These are phyloP conservation scores for Aphelocoma californica DNA, from an alignment of 2,797 vertebrate genomes.

Conservation along the genomic window DNA sequence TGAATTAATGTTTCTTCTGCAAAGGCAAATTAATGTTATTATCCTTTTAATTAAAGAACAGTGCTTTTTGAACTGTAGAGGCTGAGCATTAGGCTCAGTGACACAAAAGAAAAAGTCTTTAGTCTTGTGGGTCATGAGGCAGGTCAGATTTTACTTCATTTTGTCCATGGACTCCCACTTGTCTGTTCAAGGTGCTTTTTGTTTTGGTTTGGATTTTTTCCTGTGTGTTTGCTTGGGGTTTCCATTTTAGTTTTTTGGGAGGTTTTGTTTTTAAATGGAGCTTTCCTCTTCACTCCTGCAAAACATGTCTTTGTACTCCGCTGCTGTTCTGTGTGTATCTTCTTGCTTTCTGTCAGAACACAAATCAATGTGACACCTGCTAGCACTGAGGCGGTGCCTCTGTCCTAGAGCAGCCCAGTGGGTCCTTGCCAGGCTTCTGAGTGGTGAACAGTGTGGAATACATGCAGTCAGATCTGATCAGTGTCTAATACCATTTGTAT, in stretches of 20 bases:
- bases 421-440: not conserved
- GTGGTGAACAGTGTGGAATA: not conserved
- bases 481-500: not conserved
- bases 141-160: not conserved
- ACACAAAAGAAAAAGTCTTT: not conserved
- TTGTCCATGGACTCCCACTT: not conserved
- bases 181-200: not conserved
- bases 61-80: not conserved
- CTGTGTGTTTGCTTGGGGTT: not conserved
- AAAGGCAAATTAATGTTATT: not conserved
- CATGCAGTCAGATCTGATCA: not conserved
- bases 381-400: not conserved
- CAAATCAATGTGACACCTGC: not conserved
- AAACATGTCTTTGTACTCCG: fast-evolving
- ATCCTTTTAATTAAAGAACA: not conserved
- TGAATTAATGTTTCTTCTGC: not conserved
- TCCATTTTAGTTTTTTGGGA: too few species aligned
- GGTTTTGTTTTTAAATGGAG: not conserved
- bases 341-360: not conserved
- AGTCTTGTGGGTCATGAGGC: not conserved
- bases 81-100: not conserved
- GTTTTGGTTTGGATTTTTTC: not conserved
- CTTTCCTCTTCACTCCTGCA: not conserved
- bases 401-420: not conserved
- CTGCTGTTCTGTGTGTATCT: not conserved